These are phyloP conservation scores for Ceratina calcarata DNA, from an alignment of 1,140 invertebrate species.

Conservation along the genomic window DNA sequence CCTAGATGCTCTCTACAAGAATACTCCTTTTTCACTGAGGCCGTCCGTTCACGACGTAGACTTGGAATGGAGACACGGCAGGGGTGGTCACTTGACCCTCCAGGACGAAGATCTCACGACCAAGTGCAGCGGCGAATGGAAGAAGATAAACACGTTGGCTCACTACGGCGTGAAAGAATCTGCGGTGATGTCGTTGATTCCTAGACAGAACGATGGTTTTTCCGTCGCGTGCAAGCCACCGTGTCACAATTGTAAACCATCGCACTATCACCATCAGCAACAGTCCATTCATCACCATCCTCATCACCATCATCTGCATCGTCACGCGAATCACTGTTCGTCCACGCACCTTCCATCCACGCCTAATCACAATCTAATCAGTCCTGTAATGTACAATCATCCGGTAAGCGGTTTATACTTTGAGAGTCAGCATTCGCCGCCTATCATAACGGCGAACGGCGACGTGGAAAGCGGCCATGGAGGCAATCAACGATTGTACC, in stretches of 20 bases:
- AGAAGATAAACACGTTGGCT: constrained; percentile 93
- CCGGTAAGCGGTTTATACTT: constrained; percentile 83
- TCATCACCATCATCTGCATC: constrained; percentile 69
- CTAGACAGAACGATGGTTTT: constrained; percentile 91
- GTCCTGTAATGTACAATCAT: constrained; percentile 76
- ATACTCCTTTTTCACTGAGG: constrained; percentile 95
- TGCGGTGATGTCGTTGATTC: constrained; percentile 96
- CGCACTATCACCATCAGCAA: constrained; percentile 68
- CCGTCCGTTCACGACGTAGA: constrained; percentile 96
- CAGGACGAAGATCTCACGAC: constrained; percentile 96
- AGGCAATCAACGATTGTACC: constrained; percentile 87
- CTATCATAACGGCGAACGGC: constrained; percentile 88
- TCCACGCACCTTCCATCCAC: constrained; percentile 72
- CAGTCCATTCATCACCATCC: constrained; percentile 64
- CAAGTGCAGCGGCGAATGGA: constrained; percentile 93
- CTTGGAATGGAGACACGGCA: constrained; percentile 95
- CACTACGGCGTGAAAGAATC: constrained; percentile 97
- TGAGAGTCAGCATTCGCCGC: constrained; percentile 81
- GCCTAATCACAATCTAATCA: constrained; percentile 74
- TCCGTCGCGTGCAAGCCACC: constrained; percentile 89
- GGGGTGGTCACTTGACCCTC: constrained; percentile 93
- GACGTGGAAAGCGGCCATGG: constrained; percentile 85
- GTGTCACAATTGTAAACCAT: constrained; percentile 87
- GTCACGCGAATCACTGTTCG: constrained; percentile 74
- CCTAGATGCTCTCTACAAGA: constrained; percentile 97